Evolutionary conservation across 1,140 invertebrate species (phyloP).

Genomic region (Aphelenchoides avenae): DNA sequence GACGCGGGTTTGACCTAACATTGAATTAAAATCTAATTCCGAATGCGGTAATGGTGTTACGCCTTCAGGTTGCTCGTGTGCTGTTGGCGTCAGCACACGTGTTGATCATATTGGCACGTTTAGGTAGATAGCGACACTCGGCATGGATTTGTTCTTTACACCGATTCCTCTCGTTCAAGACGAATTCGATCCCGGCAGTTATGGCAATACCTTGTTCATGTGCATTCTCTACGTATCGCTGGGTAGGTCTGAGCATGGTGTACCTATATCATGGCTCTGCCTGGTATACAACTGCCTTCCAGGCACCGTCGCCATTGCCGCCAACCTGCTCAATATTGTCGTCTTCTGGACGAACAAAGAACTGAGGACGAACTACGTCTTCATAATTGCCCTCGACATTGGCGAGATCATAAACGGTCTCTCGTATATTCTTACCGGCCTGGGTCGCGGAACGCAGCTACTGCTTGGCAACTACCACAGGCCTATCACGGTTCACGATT

Average conservation of each 20-base stretch:
- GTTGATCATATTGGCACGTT: no score
- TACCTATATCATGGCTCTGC: no score
- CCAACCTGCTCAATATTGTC: slow-evolving; percentile 20
- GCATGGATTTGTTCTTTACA: no score
- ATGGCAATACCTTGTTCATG: slow-evolving; percentile 17
- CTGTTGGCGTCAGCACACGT: no score
- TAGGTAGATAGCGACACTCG: no score
- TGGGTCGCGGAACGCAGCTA: slow-evolving; percentile 15
- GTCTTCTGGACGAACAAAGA: slow-evolving; percentile 22
- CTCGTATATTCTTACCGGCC: slow-evolving; percentile 22
- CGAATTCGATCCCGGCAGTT: not conserved
- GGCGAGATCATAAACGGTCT: slow-evolving; percentile 24
- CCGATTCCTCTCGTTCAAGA: no score
- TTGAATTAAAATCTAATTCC: no score
- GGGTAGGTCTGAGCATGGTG: no score
- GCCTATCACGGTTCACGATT: slow-evolving; percentile 20
- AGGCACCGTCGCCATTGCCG: slow-evolving; percentile 21
- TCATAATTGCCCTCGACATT: slow-evolving; percentile 21
- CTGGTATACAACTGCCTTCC: no score
- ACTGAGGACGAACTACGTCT: slow-evolving; percentile 20
- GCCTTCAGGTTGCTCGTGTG: no score
- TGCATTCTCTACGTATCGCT: slow-evolving; percentile 11
- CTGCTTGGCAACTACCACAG: slow-evolving; percentile 5
- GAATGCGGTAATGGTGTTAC: no score
- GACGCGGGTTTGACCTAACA: no score